These are phyloP conservation scores for Abramis brama DNA, from an alignment of 2,113 vertebrate genomes.

Conservation along the genomic window DNA sequence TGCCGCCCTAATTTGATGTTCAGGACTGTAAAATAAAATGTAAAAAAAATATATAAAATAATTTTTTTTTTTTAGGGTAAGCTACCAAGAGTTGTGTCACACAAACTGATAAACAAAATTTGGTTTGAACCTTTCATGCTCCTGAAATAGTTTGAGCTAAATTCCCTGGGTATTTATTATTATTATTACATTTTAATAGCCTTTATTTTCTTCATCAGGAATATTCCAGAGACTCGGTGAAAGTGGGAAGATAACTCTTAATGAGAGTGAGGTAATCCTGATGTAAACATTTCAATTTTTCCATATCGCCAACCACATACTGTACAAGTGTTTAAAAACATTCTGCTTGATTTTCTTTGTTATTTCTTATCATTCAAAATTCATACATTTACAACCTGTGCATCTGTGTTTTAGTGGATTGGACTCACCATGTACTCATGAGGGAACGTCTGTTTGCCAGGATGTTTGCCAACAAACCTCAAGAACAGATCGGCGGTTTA, in stretches of 20 bases:
- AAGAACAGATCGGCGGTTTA: neutral
- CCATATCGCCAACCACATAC: neutral
- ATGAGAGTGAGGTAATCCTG: conserved; percentile 65
- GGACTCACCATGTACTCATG: conserved; percentile 65
- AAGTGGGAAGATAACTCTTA: conserved; percentile 61
- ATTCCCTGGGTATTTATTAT: neutral
- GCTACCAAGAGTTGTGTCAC: neutral
- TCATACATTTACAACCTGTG: neutral
- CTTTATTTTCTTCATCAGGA: conserved; percentile 57
- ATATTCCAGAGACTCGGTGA: conserved; percentile 60
- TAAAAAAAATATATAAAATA: no score
- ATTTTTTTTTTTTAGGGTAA: no score
- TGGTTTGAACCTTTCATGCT: neutral
- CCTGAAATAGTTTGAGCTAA: neutral
- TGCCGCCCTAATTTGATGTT: neutral
- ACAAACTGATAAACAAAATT: neutral
- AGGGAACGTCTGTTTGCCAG: neutral
- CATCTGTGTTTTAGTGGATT: conserved; percentile 64
- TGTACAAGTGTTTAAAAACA: neutral
- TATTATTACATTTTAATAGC: neutral
- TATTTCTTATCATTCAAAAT: neutral
- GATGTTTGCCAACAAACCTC: neutral
- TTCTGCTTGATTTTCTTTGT: neutral
- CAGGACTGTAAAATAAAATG: neutral
- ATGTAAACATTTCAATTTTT: conserved; percentile 23